Base-by-base conservation (phyloP, 2,113 vertebrate species). In the Sinocyclocheilus anophthalmus region DNA sequence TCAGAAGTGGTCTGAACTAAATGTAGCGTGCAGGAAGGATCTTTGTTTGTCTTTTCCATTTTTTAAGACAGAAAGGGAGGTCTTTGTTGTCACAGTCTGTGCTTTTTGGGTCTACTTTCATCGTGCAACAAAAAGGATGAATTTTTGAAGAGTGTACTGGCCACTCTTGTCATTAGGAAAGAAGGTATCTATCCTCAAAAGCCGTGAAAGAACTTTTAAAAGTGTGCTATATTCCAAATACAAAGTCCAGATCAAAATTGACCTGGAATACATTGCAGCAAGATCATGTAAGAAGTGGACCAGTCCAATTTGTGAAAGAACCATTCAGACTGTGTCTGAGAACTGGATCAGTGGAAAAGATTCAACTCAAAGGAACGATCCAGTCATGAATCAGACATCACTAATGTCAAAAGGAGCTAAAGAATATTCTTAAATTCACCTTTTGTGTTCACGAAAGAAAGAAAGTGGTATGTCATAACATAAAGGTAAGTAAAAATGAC, bases 21-120 rank as follows among this genome's bases (percentile, higher is more conserved):
- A 80, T 69, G 63, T 82, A 53, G 63, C 80, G 10, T 82, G 80
- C 22, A 63, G 20, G 16, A 82, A 42, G 63, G 9, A 53, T 53
- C 16, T 37, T 53, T 67, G n/a, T 26, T 26, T 67, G 33, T 57
- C 11, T 67, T 6, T 26, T 20, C 5, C 14, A 10, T 50, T 39
- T 55, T n/a, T 73, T 63, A 13, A 4, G 2, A 45, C 22, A 65
- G n/a, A 30, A n/a, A 20, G 24, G 13, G 14, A 42, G 39, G 11
- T 61, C 5, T 65, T n/a, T 37, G 12, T 80, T 80, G 57, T 12
- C 4, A 16, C 5, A 14, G 3, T 2, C 39, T 13, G 12, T 81
- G 16, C 10, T 26, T 39, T 39, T 37, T 5, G 10, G 30, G 50
- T 59, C 5, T 61, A 14, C 30, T 65, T n/a, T 33, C 12, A 1